phyloP scores from a whole-genome alignment of 2,888 invertebrate species.

The Tyria jacobaeae region DNA sequence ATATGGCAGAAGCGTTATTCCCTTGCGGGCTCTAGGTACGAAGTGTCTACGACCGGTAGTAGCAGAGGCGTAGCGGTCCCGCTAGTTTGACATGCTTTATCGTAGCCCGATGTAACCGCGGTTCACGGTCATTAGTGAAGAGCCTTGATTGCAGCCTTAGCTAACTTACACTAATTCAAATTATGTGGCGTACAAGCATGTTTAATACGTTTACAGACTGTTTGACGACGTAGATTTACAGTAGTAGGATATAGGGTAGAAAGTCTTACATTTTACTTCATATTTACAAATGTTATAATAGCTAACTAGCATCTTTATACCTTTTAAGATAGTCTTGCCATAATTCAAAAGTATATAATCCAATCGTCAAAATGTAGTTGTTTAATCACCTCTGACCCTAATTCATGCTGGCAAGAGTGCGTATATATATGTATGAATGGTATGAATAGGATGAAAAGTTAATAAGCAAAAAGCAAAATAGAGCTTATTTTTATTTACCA shows the following conservation, averaged over 20 bases:
- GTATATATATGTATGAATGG: too few relatives aligned
- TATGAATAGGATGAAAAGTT: background rate
- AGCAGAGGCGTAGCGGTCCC: conserved; percentile 56
- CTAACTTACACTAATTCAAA: conserved; percentile 55
- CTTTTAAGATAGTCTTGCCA: too few relatives aligned
- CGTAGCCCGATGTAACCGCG: conserved; percentile 65
- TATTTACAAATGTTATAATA: background rate
- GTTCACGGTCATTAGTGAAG: conserved; percentile 73
- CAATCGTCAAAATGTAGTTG: too few relatives aligned
- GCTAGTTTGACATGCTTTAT: conserved; percentile 61
- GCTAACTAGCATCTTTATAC: background rate
- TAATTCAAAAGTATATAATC: too few relatives aligned
- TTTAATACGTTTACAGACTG: conserved; percentile 4
- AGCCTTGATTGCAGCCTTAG: conserved; percentile 69
- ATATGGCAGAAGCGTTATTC: conserved; percentile 46
- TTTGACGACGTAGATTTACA: background rate
- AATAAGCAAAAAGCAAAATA: background rate
- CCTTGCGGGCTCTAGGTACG: conserved; percentile 30
- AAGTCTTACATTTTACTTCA: background rate
- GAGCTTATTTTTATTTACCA: background rate
- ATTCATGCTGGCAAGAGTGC: too few relatives aligned
- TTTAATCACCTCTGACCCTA: too few relatives aligned
- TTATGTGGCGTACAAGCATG: conserved; percentile 16
- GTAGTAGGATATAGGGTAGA: background rate
- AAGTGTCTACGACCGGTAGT: conserved; percentile 46